A percentile compares a stretch with the other conserved stretches of the same genome.
Conservation (phyloP, 2,888 invertebrate species). For the Hipparchia sbordonii region DNA sequence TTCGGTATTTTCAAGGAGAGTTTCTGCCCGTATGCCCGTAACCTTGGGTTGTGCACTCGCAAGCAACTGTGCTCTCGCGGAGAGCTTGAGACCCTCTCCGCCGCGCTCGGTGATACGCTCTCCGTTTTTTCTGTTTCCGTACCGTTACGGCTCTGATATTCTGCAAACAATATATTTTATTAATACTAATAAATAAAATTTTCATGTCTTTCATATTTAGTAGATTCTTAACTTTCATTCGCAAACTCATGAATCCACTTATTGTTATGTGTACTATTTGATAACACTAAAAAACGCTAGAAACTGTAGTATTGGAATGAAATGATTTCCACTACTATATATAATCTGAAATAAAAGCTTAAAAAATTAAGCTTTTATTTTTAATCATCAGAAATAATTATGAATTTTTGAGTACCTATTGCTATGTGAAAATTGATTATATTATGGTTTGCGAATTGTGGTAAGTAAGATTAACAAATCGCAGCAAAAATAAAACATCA, state of each 20-base stretch:
- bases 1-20: slow-evolving; percentile 78
- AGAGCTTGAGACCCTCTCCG: slow-evolving; percentile 41
- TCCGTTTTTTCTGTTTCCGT: slow-evolving; percentile 25
- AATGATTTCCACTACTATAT: neutral
- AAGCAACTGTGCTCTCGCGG: slow-evolving; percentile 56
- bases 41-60: slow-evolving; percentile 65
- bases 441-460: too few relatives aligned
- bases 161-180: slow-evolving; percentile 18
- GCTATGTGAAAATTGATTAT: too few relatives aligned
- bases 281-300: neutral
- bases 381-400: neutral
- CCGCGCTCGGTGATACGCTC: slow-evolving; percentile 13
- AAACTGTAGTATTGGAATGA: neutral
- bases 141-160: slow-evolving; percentile 30
- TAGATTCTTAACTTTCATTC: too few relatives aligned
- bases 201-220: too few relatives aligned
- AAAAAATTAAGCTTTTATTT: neutral
- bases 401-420: too few relatives aligned
- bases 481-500: slow-evolving; percentile 6
- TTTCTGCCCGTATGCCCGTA: slow-evolving; percentile 73
- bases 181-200: neutral
- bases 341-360: neutral
- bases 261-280: too few relatives aligned
- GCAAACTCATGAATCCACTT: too few relatives aligned
- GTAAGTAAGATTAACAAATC: neutral